These are phyloP conservation scores for Carlito syrichta DNA, from an alignment of 2,113 vertebrate genomes.

Conservation along the genomic window DNA sequence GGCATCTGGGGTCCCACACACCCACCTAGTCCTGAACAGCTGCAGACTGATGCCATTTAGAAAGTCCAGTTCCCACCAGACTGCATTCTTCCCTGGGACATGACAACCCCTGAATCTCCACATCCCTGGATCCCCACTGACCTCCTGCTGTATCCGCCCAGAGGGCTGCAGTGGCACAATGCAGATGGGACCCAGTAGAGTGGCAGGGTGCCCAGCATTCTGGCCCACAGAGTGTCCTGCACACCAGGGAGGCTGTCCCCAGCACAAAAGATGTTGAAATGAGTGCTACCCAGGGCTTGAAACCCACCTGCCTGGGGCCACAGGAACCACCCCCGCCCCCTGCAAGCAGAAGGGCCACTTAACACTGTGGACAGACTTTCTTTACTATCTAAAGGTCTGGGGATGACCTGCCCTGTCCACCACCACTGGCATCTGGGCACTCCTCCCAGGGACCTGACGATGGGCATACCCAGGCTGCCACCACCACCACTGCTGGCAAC, in stretches of 20 bases:
- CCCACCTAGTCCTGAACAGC: neutral
- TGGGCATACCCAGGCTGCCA: neutral
- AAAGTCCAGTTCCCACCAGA: neutral
- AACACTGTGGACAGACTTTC: neutral
- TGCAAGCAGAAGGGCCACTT: neutral
- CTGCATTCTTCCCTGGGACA: neutral
- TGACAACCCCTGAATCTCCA: neutral
- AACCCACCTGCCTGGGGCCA: neutral
- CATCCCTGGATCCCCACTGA: neutral
- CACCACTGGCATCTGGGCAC: neutral
- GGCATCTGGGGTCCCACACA: neutral
- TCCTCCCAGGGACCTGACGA: neutral
- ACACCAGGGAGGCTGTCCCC: neutral
- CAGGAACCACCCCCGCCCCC: neutral
- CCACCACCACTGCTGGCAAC: neutral
- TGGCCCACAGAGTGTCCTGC: neutral
- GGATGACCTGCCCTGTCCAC: neutral
- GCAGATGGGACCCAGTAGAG: neutral
- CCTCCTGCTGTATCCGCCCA: neutral
- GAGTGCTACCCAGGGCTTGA: neutral
- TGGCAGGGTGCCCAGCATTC: neutral
- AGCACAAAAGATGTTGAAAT: neutral
- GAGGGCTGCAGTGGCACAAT: neutral
- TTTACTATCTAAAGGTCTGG: neutral
- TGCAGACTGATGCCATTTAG: neutral